phyloP scores from a whole-genome alignment of 2,113 vertebrate species.

The Probosciger aterrimus region DNA sequence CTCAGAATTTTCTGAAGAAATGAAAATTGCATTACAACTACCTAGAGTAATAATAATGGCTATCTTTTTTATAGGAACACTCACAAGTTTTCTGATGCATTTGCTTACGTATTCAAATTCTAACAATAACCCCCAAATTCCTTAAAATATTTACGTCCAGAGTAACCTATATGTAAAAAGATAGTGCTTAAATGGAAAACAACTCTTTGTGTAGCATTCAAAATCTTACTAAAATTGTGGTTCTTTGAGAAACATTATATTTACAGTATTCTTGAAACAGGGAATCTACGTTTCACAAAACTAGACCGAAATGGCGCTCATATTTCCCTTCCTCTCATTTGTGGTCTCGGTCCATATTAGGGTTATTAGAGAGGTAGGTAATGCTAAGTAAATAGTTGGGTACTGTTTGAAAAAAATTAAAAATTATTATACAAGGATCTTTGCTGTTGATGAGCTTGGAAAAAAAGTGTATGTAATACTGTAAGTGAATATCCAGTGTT shows the following conservation, averaged over 20 bases:
- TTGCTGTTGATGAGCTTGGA: neutral
- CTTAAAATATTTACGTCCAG: neutral
- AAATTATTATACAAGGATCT: neutral
- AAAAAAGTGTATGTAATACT: neutral
- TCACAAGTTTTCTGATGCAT: neutral
- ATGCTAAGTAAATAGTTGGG: neutral
- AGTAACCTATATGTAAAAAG: neutral
- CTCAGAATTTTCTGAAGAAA: neutral
- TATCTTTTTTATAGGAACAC: neutral
- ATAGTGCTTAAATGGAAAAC: neutral
- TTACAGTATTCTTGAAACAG: neutral
- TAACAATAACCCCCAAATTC: neutral
- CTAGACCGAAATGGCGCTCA: neutral
- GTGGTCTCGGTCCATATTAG: neutral
- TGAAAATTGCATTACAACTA: rapidly evolving
- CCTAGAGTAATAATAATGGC: neutral
- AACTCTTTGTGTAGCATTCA: neutral
- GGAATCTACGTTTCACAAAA: neutral
- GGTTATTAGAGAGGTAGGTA: neutral
- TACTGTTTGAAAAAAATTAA: neutral
- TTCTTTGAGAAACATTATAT: neutral
- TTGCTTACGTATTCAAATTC: neutral
- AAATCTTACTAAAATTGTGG: neutral
- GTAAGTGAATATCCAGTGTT: neutral
- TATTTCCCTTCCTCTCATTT: neutral